Conservation (phyloP, 2,888 invertebrate species). For the Schrankia costaestrigalis region DNA sequence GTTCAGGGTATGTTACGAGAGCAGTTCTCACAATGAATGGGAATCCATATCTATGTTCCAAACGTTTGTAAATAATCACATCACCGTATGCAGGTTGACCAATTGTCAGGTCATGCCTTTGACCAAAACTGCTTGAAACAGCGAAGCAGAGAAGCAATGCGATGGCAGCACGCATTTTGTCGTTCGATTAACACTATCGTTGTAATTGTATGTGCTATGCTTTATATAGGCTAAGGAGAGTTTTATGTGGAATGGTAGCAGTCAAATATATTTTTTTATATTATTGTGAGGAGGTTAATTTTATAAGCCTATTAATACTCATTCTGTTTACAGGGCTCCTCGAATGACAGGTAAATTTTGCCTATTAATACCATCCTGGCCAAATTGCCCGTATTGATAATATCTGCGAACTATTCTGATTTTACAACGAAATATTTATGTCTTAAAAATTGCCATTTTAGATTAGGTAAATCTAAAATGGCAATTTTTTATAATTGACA, state of each 20-base stretch:
- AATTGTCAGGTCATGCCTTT: conserved; percentile 60
- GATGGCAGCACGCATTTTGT: conserved; percentile 55
- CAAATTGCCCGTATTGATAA: too few species aligned
- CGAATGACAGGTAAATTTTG: too few species aligned
- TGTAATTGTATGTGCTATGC: conserved; percentile 48
- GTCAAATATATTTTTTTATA: too few species aligned
- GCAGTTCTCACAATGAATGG: conserved; percentile 57
- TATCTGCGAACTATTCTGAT: too few species aligned
- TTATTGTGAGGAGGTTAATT: too few species aligned
- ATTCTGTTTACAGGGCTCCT: too few species aligned
- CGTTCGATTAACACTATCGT: conserved; percentile 62
- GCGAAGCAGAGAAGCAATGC: conserved; percentile 45
- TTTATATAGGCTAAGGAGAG: conserved; percentile 57
- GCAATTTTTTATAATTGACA: too few species aligned
- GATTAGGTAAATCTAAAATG: too few species aligned
- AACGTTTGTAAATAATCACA: conserved; percentile 52
- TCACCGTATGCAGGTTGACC: conserved; percentile 64
- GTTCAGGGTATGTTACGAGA: conserved; percentile 58
- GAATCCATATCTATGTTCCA: conserved; percentile 65
- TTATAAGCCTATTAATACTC: too few species aligned
- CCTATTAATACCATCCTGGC: too few species aligned
- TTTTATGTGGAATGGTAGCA: conserved; percentile 43
- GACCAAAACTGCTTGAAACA: conserved; percentile 41
- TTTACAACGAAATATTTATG: too few species aligned
- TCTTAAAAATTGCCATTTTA: too few species aligned